A percentile compares a stretch with the other conserved stretches of the same genome.
phyloP scores from a whole-genome alignment of 30 jellyfish, hydroid and myxozoan genomes.

The Calvadosia cruxmelitensis region DNA sequence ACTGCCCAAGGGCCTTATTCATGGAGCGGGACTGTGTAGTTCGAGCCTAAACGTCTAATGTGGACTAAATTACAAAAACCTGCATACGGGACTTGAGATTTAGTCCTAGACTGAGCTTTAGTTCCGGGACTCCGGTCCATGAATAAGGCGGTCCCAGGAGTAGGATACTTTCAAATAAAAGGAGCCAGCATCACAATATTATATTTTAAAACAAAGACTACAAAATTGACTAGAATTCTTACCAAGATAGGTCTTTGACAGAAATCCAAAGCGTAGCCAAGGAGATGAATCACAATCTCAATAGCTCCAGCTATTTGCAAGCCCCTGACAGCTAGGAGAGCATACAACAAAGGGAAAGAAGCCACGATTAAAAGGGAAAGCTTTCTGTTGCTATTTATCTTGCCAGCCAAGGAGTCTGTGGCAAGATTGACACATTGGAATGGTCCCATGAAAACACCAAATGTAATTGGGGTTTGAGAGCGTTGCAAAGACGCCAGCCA shows the following conservation, averaged over 20 bases:
- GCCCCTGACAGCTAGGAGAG: background rate
- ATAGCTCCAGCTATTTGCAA: background rate
- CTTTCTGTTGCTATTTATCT: background rate
- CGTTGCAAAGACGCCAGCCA: slow-evolving; percentile 61
- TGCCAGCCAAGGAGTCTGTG: slow-evolving; percentile 36
- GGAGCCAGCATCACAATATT: too few species aligned
- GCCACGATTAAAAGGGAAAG: background rate
- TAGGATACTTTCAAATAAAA: too few species aligned
- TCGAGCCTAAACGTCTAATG: too few species aligned
- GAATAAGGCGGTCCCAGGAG: too few species aligned
- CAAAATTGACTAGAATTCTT: background rate
- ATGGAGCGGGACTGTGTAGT: too few species aligned
- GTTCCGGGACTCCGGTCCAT: too few species aligned
- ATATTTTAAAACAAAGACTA: too few species aligned
- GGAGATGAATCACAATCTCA: background rate
- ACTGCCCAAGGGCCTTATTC: too few species aligned
- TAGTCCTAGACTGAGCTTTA: too few species aligned
- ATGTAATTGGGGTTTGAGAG: slow-evolving; percentile 59
- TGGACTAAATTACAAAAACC: too few species aligned
- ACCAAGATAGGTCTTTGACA: background rate
- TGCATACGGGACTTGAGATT: too few species aligned
- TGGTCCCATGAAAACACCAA: slow-evolving; percentile 69
- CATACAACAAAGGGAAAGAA: background rate
- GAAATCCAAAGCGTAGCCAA: background rate
- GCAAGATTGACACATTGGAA: slow-evolving; percentile 32